Conservation (phyloP, 1,140 invertebrate species). For the Asbolus verrucosus region DNA sequence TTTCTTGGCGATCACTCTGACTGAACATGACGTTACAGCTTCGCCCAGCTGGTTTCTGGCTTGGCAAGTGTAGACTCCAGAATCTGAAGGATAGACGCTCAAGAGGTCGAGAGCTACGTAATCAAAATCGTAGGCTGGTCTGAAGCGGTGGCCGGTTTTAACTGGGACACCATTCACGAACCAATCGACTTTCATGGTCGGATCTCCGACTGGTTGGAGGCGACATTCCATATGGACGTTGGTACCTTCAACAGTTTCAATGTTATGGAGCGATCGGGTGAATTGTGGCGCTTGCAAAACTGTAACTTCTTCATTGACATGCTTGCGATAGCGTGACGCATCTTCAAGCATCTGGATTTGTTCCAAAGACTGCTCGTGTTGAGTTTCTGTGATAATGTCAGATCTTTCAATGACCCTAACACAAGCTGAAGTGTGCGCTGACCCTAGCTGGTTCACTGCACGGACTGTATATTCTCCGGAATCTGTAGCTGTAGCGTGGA, state of each 20-base stretch:
- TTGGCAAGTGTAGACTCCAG: slow-evolving; percentile 94
- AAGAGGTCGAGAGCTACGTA: slow-evolving; percentile 96
- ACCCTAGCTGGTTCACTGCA: slow-evolving; percentile 92
- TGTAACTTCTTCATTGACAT: slow-evolving; percentile 80
- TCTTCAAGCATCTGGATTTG: slow-evolving; percentile 96
- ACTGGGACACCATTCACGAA: slow-evolving; percentile 92
- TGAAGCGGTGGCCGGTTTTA: slow-evolving; percentile 92
- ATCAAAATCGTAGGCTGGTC: slow-evolving; percentile 97
- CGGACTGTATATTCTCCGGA: slow-evolving; percentile 94
- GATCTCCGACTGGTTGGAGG: slow-evolving; percentile 93
- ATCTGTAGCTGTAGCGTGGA: slow-evolving; percentile 87
- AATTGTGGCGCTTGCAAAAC: slow-evolving; percentile 88
- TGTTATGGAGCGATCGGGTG: slow-evolving; percentile 88
- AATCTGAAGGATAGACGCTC: slow-evolving; percentile 96
- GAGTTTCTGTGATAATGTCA: slow-evolving; percentile 92
- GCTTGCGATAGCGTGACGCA: slow-evolving; percentile 77
- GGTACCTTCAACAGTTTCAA: slow-evolving; percentile 91
- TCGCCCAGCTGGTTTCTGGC: slow-evolving; percentile 92
- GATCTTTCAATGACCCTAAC: slow-evolving; percentile 86
- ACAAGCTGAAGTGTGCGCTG: slow-evolving; percentile 90
- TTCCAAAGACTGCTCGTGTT: slow-evolving; percentile 94
- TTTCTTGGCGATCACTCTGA: slow-evolving; percentile 89
- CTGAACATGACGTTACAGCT: slow-evolving; percentile 92
- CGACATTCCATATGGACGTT: slow-evolving; percentile 95
- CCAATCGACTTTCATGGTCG: slow-evolving; percentile 97